Evolutionary conservation across 2,113 vertebrate species (phyloP).

Genomic region (Orthonyx spaldingii): DNA sequence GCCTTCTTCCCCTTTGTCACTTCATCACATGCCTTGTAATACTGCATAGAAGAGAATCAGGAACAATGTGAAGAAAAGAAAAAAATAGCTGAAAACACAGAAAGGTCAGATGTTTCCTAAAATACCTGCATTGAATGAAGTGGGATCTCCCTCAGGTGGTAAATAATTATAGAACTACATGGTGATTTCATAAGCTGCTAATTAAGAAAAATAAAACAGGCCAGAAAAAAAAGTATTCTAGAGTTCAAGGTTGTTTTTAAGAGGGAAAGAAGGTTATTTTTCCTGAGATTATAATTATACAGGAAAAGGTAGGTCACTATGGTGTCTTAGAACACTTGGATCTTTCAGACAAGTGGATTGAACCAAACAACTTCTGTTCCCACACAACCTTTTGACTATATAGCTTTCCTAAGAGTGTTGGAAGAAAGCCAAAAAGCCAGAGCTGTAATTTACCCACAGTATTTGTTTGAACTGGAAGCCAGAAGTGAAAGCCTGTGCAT

Average conservation of each 20-base stretch:
- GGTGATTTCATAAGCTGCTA: constrained; percentile 21
- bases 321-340: background rate
- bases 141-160: constrained; percentile 4
- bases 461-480: background rate
- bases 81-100: background rate
- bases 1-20: background rate
- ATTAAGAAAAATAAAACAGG: constrained; percentile 49
- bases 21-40: background rate
- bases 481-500: background rate
- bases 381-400: background rate
- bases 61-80: background rate
- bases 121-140: background rate
- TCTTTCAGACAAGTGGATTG: background rate
- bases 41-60: background rate
- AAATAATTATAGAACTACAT: constrained; percentile 41
- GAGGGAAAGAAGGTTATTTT: background rate
- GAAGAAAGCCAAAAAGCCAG: background rate
- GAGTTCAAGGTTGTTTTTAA: constrained; percentile 36
- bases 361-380: background rate
- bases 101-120: constrained; percentile 4
- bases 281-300: background rate
- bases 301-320: background rate
- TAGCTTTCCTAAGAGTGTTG: background rate
- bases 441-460: background rate
- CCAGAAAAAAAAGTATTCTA: background rate